Conservation (phyloP, 2,113 vertebrate genomes). For the Hirundichthys speculiger region DNA sequence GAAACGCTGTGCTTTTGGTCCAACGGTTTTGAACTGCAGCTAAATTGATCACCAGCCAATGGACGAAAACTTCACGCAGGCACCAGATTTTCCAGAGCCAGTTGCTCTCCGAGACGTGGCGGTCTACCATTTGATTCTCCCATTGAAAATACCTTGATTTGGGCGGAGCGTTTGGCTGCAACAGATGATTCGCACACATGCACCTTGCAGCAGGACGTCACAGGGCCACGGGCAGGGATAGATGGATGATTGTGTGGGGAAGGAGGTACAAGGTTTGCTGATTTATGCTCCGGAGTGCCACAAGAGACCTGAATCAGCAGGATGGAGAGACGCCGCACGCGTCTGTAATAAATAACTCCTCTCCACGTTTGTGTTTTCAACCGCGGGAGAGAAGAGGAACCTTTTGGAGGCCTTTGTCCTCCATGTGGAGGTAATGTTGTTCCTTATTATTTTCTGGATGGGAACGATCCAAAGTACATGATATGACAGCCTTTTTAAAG, state of each 20-base stretch:
- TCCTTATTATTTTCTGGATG: slow-evolving; percentile 16
- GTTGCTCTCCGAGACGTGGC: slow-evolving; percentile 22
- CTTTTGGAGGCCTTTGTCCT: slow-evolving; percentile 33
- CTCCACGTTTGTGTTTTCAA: slow-evolving; percentile 48
- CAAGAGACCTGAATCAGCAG: slow-evolving; percentile 74
- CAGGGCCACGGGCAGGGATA: slow-evolving; percentile 27
- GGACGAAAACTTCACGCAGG: slow-evolving; percentile 41
- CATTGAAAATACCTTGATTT: slow-evolving; percentile 13
- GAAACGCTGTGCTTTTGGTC: no score
- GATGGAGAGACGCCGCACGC: slow-evolving; percentile 24
- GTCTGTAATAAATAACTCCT: slow-evolving; percentile 65
- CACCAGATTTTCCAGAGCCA: slow-evolving; percentile 2
- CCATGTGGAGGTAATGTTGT: slow-evolving; percentile 25
- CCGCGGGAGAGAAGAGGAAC: slow-evolving; percentile 12
- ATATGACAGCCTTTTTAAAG: slow-evolving; percentile 47
- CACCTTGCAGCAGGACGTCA: slow-evolving; percentile 21
- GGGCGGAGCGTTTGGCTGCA: slow-evolving; percentile 16
- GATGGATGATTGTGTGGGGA: slow-evolving; percentile 42
- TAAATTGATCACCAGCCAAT: no score
- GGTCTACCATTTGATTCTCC: slow-evolving; percentile 23
- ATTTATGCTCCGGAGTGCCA: slow-evolving; percentile 56
- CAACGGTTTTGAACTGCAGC: no score
- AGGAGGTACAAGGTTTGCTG: slow-evolving; percentile 36
- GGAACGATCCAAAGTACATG: slow-evolving; percentile 9
- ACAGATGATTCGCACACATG: slow-evolving; percentile 45